A percentile compares a stretch with the other conserved stretches of the same genome.
phyloP scores from a whole-genome alignment of 2,797 vertebrate species.

The Holocentrus rufus region DNA sequence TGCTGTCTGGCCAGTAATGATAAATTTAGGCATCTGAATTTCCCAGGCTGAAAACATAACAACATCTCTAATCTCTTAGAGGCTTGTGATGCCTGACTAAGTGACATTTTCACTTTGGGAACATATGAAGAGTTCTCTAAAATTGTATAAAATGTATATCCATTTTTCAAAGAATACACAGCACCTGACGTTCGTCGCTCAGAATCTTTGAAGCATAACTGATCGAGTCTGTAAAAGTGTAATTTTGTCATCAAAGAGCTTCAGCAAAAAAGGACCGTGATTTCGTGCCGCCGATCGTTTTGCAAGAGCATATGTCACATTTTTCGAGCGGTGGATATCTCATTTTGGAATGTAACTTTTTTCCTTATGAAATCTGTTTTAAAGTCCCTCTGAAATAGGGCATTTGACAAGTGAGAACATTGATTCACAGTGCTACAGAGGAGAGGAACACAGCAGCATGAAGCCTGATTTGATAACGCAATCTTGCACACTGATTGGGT shows the following conservation, averaged over 20 bases:
- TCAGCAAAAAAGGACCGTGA: neutral
- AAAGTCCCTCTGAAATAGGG: slow-evolving; percentile 58
- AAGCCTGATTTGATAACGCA: slow-evolving; percentile 73
- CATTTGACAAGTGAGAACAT: slow-evolving; percentile 65
- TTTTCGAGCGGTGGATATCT: slow-evolving; percentile 46
- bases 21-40: slow-evolving; percentile 49
- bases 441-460: slow-evolving; percentile 44
- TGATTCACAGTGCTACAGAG: slow-evolving; percentile 53
- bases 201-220: slow-evolving; percentile 12
- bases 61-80: slow-evolving; percentile 34
- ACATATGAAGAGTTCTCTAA: slow-evolving; percentile 10
- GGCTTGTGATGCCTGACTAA: slow-evolving; percentile 24
- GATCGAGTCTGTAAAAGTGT: slow-evolving; percentile 21
- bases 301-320: slow-evolving; percentile 40
- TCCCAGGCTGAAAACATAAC: slow-evolving; percentile 21
- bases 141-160: slow-evolving; percentile 4
- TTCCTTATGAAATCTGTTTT: slow-evolving; percentile 64
- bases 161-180: neutral
- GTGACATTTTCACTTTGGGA: slow-evolving; percentile 24
- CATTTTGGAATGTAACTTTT: slow-evolving; percentile 63
- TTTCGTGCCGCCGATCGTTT: slow-evolving; percentile 34
- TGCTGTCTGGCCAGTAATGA: slow-evolving; percentile 48
- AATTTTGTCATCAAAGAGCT: slow-evolving; percentile 37
- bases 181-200: slow-evolving; percentile 15
- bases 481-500: slow-evolving; percentile 79